A percentile compares a stretch with the other conserved stretches of the same genome.
These are phyloP conservation scores for Drosophila nebulosa DNA, from an alignment of 1,140 invertebrate species.

Conservation along the genomic window DNA sequence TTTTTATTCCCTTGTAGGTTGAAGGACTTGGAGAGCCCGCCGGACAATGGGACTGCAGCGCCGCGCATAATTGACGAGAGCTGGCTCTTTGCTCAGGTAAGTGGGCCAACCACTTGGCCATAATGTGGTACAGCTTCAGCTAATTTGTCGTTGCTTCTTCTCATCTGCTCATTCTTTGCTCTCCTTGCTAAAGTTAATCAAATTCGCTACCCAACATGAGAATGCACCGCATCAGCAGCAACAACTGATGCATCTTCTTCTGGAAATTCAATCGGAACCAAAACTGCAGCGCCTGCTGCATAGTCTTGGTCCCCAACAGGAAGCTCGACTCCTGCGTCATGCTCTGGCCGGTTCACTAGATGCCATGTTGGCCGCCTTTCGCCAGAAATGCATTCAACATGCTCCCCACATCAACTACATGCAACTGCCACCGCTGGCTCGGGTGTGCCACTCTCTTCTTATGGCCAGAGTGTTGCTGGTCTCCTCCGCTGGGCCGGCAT, in stretches of 20 bases:
- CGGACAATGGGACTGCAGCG: slow-evolving; percentile 53
- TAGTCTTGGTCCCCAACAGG: slow-evolving; percentile 52
- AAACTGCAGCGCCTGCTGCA: slow-evolving; percentile 68
- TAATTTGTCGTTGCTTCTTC: slow-evolving; percentile 41
- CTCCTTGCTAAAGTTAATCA: slow-evolving; percentile 61
- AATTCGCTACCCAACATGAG: slow-evolving; percentile 70
- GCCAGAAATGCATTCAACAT: slow-evolving; percentile 78
- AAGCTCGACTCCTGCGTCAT: slow-evolving; percentile 57
- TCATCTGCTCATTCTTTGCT: not conserved
- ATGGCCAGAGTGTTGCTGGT: slow-evolving; percentile 35
- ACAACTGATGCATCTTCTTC: slow-evolving; percentile 62
- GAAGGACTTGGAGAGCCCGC: slow-evolving; percentile 58
- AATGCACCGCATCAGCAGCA: slow-evolving; percentile 66
- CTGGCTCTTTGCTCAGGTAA: slow-evolving; percentile 79
- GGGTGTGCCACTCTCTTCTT: slow-evolving; percentile 58
- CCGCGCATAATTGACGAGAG: slow-evolving; percentile 79
- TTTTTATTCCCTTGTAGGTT: slow-evolving; percentile 38
- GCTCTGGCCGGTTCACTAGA: slow-evolving; percentile 57
- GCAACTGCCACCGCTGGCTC: slow-evolving; percentile 71
- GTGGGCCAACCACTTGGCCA: slow-evolving; percentile 41
- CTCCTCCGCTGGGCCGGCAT: not conserved
- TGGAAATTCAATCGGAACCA: slow-evolving; percentile 75
- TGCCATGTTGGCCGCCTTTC: slow-evolving; percentile 64
- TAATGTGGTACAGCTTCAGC: slow-evolving; percentile 43
- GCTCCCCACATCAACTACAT: slow-evolving; percentile 80